Percentiles rank a stretch among this genome's conserved stretches.
phyloP scores from a whole-genome alignment of 64 coral and sea anemone species.

The Hydrozoanthus tunicans region DNA sequence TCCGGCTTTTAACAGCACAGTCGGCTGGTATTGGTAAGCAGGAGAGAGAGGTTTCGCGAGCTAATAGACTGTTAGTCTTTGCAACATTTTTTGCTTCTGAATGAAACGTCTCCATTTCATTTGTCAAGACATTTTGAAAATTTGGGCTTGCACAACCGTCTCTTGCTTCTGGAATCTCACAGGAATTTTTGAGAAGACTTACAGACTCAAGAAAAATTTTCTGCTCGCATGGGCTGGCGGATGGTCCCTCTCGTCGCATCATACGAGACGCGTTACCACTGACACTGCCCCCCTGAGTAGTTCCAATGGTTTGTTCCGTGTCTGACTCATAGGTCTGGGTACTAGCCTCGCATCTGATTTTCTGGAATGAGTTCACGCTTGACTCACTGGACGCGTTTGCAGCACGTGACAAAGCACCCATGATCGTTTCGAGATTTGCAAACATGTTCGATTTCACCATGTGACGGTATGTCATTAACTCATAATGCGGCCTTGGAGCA shows the following conservation, averaged over 20 bases:
- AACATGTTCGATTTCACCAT: background rate
- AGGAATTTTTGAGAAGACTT: slow-evolving; percentile 27
- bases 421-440: slow-evolving; percentile 12
- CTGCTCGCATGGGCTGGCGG: slow-evolving; percentile 20
- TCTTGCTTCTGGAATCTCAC: background rate
- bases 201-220: slow-evolving; percentile 48
- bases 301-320: background rate
- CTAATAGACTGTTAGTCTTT: background rate
- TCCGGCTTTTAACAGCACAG: background rate
- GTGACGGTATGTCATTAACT: background rate
- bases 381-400: background rate
- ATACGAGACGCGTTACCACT: background rate
- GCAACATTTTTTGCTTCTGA: too few species aligned
- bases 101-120: too few species aligned
- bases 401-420: slow-evolving; percentile 15
- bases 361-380: background rate
- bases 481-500: background rate
- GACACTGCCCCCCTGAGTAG: background rate
- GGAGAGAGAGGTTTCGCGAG: background rate
- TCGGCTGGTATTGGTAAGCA: background rate
- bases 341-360: slow-evolving; percentile 12
- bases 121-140: too few species aligned
- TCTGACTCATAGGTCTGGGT: slow-evolving; percentile 40
- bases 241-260: background rate
- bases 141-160: too few species aligned